Conservation (phyloP, 2,888 invertebrate species). For the Chloromyia formosa region DNA sequence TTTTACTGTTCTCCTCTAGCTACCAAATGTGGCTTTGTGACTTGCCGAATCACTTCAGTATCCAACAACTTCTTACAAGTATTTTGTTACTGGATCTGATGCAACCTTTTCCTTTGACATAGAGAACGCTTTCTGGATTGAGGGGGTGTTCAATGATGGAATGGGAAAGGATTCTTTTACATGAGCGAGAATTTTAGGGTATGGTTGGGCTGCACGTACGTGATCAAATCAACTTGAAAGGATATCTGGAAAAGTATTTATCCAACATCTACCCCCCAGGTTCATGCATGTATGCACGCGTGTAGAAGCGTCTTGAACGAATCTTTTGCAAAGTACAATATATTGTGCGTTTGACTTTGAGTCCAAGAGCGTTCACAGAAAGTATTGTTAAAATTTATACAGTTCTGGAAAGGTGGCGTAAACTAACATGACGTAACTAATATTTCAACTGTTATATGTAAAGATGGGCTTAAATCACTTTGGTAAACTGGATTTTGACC, state of each 20-base stretch:
- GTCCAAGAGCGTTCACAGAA: too few relatives aligned
- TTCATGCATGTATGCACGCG: slow-evolving; percentile 32
- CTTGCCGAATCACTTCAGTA: slow-evolving; percentile 9
- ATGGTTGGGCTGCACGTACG: slow-evolving; percentile 43
- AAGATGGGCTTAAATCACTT: too few relatives aligned
- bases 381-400: too few relatives aligned
- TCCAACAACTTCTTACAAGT: slow-evolving; percentile 17
- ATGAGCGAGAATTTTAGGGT: not conserved
- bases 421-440: not conserved
- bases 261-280: slow-evolving; percentile 16
- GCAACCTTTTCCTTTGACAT: slow-evolving; percentile 27
- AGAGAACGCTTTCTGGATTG: not conserved
- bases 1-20: too few relatives aligned
- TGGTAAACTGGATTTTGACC: too few relatives aligned
- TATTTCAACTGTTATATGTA: too few relatives aligned
- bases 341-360: not conserved
- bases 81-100: slow-evolving; percentile 11
- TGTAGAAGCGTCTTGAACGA: not conserved
- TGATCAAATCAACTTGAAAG: slow-evolving; percentile 50
- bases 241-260: slow-evolving; percentile 44
- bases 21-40: too few relatives aligned
- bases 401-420: not conserved
- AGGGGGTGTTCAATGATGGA: not conserved
- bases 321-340: not conserved
- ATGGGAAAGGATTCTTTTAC: slow-evolving; percentile 20